Evolutionary conservation across 2,888 invertebrate species (phyloP), one percentile per base, ranked within the genome.

Genomic region (Erebia aethiops): DNA sequence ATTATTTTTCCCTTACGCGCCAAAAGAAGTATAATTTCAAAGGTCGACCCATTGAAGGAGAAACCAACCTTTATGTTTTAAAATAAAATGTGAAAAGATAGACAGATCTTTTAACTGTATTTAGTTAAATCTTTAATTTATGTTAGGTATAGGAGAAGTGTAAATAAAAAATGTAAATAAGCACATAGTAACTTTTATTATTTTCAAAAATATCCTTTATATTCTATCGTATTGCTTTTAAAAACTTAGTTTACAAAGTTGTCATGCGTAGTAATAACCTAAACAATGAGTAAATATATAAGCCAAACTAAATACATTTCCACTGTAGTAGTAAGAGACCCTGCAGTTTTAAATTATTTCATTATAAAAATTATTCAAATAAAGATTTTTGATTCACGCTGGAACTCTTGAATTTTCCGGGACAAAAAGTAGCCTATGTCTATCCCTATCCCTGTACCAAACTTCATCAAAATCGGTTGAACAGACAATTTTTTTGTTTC

Each of bases 101-200:
- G 13, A 46, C 2, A 10, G n/a, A 16, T 52, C 5, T 51, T 51
- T 14, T 13, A 8, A 54, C n/a, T 18, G 9, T 11, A 9, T 3
- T 18, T 18, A 14, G 16, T n/a, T 10, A 7, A 54, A 16, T 16
- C 14, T 46, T 49, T 7, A 49, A 49, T 26, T 9, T 21, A 52
- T 43, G n/a, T n/a, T n/a, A n/a, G 5, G 0, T 49, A 49, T 62
- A 54, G 21, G 51, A 49, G 16, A 46, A 11, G 35, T 63, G 66
- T 69, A 84, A 89, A 84, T 80, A 86, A 85, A 85, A 70, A 82
- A 77, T 76, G 66, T 62, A 76, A 78, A 76, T 89, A 90, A 90
- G 90, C 90, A 89, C 87, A 85, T 87, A 81, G 77, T 82, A 83
- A 84, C 84, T 87, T 84, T 87, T 84, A 74, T 74, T 72, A 71